Base-by-base conservation (phyloP, 2,113 vertebrate genomes). In the Taxidea taxus region DNA sequence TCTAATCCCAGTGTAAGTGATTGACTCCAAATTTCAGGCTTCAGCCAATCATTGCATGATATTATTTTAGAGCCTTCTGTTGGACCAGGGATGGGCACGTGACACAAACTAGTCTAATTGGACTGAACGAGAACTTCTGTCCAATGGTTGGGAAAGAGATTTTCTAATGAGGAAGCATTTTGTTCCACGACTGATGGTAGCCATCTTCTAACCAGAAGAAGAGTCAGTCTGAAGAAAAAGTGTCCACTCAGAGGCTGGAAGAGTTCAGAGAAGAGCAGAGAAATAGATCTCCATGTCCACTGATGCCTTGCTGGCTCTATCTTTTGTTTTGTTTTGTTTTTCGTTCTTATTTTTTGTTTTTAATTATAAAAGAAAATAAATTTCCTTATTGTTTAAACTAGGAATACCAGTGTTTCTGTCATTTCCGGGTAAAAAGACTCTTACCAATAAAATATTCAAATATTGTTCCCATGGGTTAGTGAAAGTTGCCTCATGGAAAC, bases 351-450 rank as follows among this genome's bases (percentile, higher is more conserved):
- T 39, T 72, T 74, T 75, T 47, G 14, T 47, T 75, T 80, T 23
- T 81, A 42, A 39, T 66, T 47, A 83, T 37, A 31, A 77, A 88
- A 58, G 6, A 82, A 27, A 42, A 6, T 83, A 64, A 80, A 82
- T 95, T 89, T 92, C n/a, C 31, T 44, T 74, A 27, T 74, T 60
- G 64, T 91, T 95, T 93, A 62, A 91, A 56, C 14, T 81, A 81
- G 7, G 62, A 78, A 84, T 75, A 11, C 54, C 68, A 85, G 5
- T 18, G 2, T 70, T 86, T 64, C 54, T 85, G 58, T 86, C 29
- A 82, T 89, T 92, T 92, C 60, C 23, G 70, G 39, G 21, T 92
- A 85, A 95, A 87, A 68, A 81, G 74, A 82, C 84, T 87, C 37
- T 62, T 90, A 31, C 6, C 25, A 82, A 92, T 66, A 89, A 97